These are phyloP conservation scores for Balanococcus diminutus DNA, from an alignment of 2,888 invertebrate genomes.

Conservation along the genomic window DNA sequence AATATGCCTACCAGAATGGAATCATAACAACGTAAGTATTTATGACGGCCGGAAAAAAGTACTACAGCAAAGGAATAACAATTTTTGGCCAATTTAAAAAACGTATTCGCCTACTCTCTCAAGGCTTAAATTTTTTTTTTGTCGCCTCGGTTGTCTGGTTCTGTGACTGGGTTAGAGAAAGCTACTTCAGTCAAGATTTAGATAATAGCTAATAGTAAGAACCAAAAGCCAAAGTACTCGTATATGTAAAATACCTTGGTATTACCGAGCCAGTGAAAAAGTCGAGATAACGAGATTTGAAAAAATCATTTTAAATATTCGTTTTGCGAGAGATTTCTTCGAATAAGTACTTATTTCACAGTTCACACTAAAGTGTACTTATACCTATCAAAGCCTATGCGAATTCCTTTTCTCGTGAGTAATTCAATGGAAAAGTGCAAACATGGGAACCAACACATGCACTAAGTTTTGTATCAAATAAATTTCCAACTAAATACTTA, in stretches of 20 bases:
- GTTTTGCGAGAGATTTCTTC: too few species aligned
- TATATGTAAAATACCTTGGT: background rate
- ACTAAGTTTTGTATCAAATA: background rate
- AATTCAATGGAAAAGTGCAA: background rate
- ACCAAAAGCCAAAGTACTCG: background rate
- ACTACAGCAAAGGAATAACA: background rate
- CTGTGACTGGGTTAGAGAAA: background rate
- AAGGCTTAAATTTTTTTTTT: background rate
- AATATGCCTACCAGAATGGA: constrained; percentile 11
- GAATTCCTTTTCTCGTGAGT: background rate
- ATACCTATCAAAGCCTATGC: background rate
- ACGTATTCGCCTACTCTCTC: background rate
- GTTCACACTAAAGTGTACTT: background rate
- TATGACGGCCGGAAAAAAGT: background rate
- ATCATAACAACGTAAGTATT: background rate
- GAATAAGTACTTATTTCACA: background rate
- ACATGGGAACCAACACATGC: background rate
- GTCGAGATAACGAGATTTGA: background rate
- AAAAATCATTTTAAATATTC: background rate
- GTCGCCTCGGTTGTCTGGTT: background rate
- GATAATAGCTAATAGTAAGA: background rate
- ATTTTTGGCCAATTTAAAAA: background rate
- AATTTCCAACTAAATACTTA: background rate
- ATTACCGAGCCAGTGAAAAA: background rate
- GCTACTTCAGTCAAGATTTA: background rate